Evolutionary conservation across 2,797 vertebrate species (phyloP), one percentile per base, ranked within the genome.

Genomic region (Lophura swinhoii): DNA sequence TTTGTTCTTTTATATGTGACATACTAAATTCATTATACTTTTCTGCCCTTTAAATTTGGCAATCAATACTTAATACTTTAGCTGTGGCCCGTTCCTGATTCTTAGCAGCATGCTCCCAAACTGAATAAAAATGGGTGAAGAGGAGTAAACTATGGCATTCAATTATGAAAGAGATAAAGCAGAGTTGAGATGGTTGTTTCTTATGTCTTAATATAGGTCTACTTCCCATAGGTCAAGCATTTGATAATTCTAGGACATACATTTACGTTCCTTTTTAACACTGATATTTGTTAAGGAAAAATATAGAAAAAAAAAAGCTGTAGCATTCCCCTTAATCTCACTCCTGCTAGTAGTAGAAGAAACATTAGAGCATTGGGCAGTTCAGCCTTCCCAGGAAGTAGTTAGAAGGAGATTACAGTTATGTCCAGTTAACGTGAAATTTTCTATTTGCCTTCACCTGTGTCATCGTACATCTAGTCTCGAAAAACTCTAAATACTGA

Each of bases 41-140:
- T 80, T 59, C 49, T 35, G 3, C 48, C 9, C 13, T 41, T 4
- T 67, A 64, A 1, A 37, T 3, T 20, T 58, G 77, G 8, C 5
- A 72, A 60, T 31, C 8, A 29, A 37, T 93, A 78, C 72, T 33
- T 72, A 58, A 37, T n/a, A 10, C 2, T 1, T 51, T 56, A n/a
- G 11, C 72, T 67, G 5, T 15, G 13, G 2, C 12, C 13, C 49
- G 1, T 80, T 80, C 80, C 44, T 83, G 41, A 62, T 74, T 43
- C 4, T 31, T 29, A 48, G 10, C 4, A 43, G 14, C 11, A 22
- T 39, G 8, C 0, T 80, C 3, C 66, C 46, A 10, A 5, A 49
- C 39, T 7, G 6, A 74, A 77, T 44, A 29, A 43, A 70, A 73
- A 67, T 5, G 18, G 20, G 4, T 48, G 12, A 76, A 85, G 48